Base-by-base conservation (phyloP, 2,888 invertebrate genomes). In the Falcaria lacertinaria region DNA sequence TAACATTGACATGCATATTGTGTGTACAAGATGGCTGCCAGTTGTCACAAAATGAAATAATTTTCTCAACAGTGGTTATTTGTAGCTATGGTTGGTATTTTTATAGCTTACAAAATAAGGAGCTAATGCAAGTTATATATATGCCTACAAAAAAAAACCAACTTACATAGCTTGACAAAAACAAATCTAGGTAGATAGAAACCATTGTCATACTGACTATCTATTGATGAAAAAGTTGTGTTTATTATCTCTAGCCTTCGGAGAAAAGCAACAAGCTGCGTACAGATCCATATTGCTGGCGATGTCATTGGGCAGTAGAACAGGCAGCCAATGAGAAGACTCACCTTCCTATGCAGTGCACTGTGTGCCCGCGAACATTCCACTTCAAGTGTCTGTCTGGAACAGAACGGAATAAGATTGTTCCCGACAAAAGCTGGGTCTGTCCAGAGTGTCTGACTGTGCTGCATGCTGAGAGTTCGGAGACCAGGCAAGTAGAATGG, bases 271-370 rank as follows among this genome's bases (percentile, higher is more conserved):
- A 57, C 35, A 86, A 78, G 52, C 61, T 80, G 1, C 69, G 90
- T 16, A 90, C 91, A 69, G 97, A 97, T 77, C 89, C 91, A 13
- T 98, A 94, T 76, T 98, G 98, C 78, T 98, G 98, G 97, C 90
- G 95, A 50, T 98, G 98, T 66, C 97, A 97, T 69, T 93, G 93
- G 67, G 93, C 93, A 36, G 90, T 90, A 1, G 91, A 91, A 19
- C 79, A 82, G 15, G 64, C 72, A n/a, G 69, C 86, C 13, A 76
- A 64, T 51, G 84, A 87, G 42, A 85, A 81, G 49, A 48, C 58
- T 0, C 80, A 79, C 41, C 49, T 71, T 4, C 79, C 86, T 2
- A 79, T 92, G 61, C 84, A 90, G 5, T 98, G 98, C 75, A 94
- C 94, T 22, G 93, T 94, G 15, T 98, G 98, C 75, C 95, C 96